Percentiles rank a stretch among this genome's conserved stretches.
phyloP scores from a whole-genome alignment of 2,888 invertebrate genomes.

The Cancer borealis region DNA sequence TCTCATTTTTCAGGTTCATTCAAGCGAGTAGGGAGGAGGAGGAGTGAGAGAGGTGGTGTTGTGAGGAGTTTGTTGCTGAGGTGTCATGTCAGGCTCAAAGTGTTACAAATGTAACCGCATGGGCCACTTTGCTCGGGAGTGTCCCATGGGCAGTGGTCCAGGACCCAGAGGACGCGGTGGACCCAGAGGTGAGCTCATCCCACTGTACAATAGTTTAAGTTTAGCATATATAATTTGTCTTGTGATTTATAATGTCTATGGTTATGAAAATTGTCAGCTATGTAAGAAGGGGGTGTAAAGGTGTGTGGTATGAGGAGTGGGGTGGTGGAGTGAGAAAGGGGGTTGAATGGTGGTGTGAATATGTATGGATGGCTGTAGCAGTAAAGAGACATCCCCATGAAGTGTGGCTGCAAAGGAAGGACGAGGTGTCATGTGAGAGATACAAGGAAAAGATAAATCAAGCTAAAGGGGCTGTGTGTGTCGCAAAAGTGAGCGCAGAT shows the following conservation, averaged over 20 bases:
- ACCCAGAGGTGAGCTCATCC: slow-evolving; percentile 65
- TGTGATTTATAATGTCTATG: not conserved
- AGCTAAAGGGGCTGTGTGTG: no score
- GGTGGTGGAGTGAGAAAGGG: no score
- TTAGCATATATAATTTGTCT: not conserved
- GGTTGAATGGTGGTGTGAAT: no score
- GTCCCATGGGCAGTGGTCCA: slow-evolving; percentile 88
- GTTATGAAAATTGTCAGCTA: no score
- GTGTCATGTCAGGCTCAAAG: slow-evolving; percentile 82
- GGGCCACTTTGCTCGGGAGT: slow-evolving; percentile 95
- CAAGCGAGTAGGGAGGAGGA: slow-evolving; percentile 69
- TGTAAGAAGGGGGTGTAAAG: no score
- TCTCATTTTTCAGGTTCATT: slow-evolving; percentile 49
- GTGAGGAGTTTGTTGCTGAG: slow-evolving; percentile 66
- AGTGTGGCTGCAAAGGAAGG: no score
- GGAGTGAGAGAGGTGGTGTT: slow-evolving; percentile 72
- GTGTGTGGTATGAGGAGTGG: no score
- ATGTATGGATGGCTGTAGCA: no score
- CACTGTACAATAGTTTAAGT: not conserved
- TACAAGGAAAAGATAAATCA: no score
- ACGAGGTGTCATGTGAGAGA: no score
- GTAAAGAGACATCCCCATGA: no score
- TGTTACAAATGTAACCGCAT: slow-evolving; percentile 97
- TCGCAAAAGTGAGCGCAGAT: no score
- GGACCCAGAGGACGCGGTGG: slow-evolving; percentile 74